Evolutionary conservation across 2,113 vertebrate species (phyloP).

Genomic region (Corydoras sp.): DNA sequence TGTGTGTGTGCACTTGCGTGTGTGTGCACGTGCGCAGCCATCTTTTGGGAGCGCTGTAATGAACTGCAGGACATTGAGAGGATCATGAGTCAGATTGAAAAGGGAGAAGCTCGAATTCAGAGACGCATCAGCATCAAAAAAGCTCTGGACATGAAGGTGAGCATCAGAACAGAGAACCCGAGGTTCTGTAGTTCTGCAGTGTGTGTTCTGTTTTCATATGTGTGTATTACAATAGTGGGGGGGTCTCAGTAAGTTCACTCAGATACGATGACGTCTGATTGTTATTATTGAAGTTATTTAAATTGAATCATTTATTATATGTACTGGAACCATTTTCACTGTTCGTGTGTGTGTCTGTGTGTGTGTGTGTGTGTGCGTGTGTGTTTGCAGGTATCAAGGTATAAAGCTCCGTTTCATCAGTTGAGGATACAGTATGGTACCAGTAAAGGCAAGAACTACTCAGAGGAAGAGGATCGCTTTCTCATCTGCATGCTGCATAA

Average conservation of each 20-base stretch:
- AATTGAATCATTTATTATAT: too few species aligned
- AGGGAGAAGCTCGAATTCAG: constrained; percentile 83
- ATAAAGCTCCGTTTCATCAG: constrained; percentile 86
- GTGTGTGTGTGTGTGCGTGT: constrained; percentile 21
- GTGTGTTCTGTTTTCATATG: too few species aligned
- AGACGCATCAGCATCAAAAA: constrained; percentile 87
- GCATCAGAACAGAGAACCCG: background rate
- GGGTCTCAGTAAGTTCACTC: too few species aligned
- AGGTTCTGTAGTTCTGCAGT: too few species aligned
- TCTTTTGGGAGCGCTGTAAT: constrained; percentile 88
- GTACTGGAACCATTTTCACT: background rate
- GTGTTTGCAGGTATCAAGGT: constrained; percentile 74
- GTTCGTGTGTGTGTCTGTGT: background rate
- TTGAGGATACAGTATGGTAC: constrained; percentile 83
- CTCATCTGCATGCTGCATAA: constrained; percentile 87
- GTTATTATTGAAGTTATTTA: too few species aligned
- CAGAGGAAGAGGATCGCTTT: constrained; percentile 83
- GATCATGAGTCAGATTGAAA: constrained; percentile 87
- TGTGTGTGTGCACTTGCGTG: constrained; percentile 1
- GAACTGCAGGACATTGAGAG: constrained; percentile 86
- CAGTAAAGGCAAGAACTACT: constrained; percentile 87
- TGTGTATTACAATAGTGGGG: too few species aligned
- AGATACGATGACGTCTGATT: too few species aligned
- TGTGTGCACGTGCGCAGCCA: constrained; percentile 54
- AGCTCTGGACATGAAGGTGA: constrained; percentile 81